phyloP scores from a whole-genome alignment of 1,140 invertebrate species.

The Hesperophylax magnus region DNA sequence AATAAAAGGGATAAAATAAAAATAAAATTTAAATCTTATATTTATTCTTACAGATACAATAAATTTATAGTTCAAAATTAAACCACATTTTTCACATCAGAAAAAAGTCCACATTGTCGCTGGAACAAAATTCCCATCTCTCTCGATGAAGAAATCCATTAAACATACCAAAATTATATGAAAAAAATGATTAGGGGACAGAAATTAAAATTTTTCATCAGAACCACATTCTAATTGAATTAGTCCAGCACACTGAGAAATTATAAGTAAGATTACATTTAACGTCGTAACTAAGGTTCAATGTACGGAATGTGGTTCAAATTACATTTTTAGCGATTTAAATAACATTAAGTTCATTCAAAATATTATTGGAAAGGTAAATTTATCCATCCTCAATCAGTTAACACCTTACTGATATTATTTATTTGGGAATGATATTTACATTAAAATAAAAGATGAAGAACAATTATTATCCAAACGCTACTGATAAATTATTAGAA shows the following conservation, averaged over 20 bases:
- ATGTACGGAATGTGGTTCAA: constrained; percentile 15
- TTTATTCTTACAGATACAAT: constrained; percentile 46
- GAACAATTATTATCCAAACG: constrained; percentile 47
- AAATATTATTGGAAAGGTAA: background rate
- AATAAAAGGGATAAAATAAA: constrained; percentile 17
- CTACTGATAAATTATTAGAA: constrained; percentile 56
- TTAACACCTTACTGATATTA: background rate
- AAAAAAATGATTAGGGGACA: no score
- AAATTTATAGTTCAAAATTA: constrained; percentile 34
- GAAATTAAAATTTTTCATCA: background rate
- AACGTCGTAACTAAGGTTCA: constrained; percentile 3
- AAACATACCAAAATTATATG: no score
- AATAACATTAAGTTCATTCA: constrained; percentile 16
- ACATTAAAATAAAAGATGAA: constrained; percentile 46
- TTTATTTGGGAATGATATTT: constrained; percentile 44
- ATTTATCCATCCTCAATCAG: constrained; percentile 4
- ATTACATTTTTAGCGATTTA: constrained; percentile 5
- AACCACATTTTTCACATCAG: constrained; percentile 24
- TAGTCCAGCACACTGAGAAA: background rate
- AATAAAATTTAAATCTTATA: constrained; percentile 42
- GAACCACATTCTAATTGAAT: constrained; percentile 14
- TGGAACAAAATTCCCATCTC: background rate
- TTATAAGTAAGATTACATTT: constrained; percentile 1
- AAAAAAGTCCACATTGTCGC: constrained; percentile 11
- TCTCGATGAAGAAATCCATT: no score